Conservation (phyloP, 2,113 vertebrate species). For the Calypte anna region DNA sequence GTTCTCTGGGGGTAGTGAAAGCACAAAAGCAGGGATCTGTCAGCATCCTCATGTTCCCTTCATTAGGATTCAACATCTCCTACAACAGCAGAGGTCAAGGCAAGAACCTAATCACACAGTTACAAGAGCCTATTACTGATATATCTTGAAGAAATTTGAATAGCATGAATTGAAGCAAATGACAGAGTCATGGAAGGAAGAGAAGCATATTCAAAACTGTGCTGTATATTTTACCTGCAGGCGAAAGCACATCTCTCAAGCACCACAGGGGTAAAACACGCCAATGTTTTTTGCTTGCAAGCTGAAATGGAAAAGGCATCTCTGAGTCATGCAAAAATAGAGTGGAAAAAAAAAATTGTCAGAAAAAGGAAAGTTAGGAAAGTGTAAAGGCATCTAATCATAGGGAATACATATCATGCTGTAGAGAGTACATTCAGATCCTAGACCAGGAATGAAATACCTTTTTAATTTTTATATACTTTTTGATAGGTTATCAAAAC, state of each 20-base stretch:
- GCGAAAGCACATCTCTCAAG: neutral
- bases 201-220: neutral
- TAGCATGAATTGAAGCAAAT: neutral
- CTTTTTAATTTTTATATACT: neutral
- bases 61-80: neutral
- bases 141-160: neutral
- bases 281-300: neutral
- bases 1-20: neutral
- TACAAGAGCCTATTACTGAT: neutral
- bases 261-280: neutral
- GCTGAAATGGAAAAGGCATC: neutral
- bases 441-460: neutral
- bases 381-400: neutral
- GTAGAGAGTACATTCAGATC: neutral
- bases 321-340: neutral
- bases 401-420: neutral
- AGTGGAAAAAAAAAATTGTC: neutral
- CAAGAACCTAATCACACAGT: neutral
- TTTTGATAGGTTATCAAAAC: neutral
- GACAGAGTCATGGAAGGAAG: neutral
- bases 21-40: neutral
- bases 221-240: neutral
- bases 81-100: neutral
- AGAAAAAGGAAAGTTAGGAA: neutral
- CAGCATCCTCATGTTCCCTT: neutral